phyloP scores from a whole-genome alignment of 2,113 vertebrate species.

The Vidua chalybeata region DNA sequence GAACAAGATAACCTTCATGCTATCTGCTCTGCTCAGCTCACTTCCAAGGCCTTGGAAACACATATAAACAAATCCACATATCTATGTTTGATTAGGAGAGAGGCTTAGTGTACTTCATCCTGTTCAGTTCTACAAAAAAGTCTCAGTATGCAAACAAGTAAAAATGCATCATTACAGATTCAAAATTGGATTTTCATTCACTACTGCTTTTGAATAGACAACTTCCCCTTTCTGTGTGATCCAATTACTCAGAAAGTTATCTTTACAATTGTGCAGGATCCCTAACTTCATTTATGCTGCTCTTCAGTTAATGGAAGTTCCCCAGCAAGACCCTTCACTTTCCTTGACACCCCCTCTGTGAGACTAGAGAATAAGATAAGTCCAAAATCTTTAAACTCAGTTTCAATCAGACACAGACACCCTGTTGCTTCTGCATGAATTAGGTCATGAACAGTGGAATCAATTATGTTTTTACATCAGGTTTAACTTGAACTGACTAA shows the following conservation, averaged over 20 bases:
- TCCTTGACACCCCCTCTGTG: neutral
- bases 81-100: neutral
- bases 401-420: neutral
- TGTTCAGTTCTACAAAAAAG: neutral
- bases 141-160: neutral
- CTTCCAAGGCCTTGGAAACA: neutral
- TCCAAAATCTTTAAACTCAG: neutral
- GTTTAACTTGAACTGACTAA: neutral
- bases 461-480: neutral
- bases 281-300: neutral
- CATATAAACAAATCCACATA: neutral
- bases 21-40: neutral
- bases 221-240: neutral
- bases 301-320: neutral
- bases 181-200: neutral
- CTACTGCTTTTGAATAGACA: neutral
- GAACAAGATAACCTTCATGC: neutral
- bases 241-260: neutral
- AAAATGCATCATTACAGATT: neutral
- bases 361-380: neutral
- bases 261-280: neutral
- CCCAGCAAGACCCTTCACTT: neutral
- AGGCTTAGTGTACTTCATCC: neutral
- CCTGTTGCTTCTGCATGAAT: neutral
- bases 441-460: neutral